phyloP scores from a whole-genome alignment of 2,888 invertebrate genomes.

The Euphydryas editha region DNA sequence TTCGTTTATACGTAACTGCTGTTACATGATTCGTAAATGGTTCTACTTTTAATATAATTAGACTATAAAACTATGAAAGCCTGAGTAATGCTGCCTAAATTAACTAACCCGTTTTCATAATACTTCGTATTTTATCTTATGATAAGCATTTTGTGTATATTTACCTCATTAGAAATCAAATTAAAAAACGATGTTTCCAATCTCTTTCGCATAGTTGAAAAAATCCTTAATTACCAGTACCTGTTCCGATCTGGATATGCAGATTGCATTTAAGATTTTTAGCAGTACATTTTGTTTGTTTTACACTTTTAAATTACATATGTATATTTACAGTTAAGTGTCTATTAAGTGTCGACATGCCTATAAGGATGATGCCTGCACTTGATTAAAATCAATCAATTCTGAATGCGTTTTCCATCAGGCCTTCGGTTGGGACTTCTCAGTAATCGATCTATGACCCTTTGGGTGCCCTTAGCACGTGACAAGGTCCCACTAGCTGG shows the following conservation, averaged over 20 bases:
- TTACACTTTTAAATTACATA: no score
- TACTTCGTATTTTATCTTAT: background rate
- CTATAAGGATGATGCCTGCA: conserved; percentile 42
- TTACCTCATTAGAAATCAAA: background rate
- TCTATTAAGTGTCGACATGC: conserved; percentile 1
- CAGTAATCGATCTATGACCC: conserved; percentile 61
- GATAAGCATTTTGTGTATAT: background rate
- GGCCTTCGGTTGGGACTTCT: conserved; percentile 60
- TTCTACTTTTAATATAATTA: background rate
- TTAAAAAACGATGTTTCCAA: no score
- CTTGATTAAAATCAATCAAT: conserved; percentile 57
- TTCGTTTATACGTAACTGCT: background rate
- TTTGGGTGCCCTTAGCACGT: conserved; percentile 73
- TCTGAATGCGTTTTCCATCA: conserved; percentile 62
- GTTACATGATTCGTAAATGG: background rate
- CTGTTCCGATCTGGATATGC: no score
- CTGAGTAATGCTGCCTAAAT: background rate
- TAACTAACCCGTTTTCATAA: background rate
- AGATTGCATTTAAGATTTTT: background rate
- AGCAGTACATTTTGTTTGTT: background rate
- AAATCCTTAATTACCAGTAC: no score
- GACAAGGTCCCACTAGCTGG: conserved; percentile 66
- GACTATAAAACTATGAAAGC: background rate
- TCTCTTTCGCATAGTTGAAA: no score
- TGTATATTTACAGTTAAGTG: background rate